These are phyloP conservation scores for Nyleta sp. DNA, from an alignment of 2,888 invertebrate species.

Conservation along the genomic window DNA sequence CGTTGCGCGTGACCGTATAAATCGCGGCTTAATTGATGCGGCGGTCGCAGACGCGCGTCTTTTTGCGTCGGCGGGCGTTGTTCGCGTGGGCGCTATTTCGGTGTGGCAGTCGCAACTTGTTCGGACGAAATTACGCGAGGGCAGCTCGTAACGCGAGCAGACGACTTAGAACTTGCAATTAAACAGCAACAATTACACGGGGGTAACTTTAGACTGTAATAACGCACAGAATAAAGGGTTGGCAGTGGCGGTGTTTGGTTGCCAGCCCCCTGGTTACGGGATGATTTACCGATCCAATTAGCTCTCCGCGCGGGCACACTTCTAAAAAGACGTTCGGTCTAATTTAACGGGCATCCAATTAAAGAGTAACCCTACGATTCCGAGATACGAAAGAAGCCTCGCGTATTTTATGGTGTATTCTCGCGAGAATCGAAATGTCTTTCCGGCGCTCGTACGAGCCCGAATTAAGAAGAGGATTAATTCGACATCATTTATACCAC, in stretches of 20 bases:
- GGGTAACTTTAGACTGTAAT: constrained; percentile 83
- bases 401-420: constrained; percentile 65
- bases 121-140: constrained; percentile 69
- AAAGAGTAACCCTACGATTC: constrained; percentile 76
- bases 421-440: constrained; percentile 65
- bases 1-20: constrained; percentile 33
- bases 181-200: constrained; percentile 83
- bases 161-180: constrained; percentile 82
- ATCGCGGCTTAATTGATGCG: constrained; percentile 55
- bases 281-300: constrained; percentile 83
- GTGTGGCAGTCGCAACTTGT: constrained; percentile 63
- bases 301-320: constrained; percentile 76
- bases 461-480: constrained; percentile 60
- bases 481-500: constrained; percentile 58
- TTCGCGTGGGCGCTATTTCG: constrained; percentile 61
- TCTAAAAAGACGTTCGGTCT: constrained; percentile 82
- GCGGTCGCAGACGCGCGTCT: constrained; percentile 36
- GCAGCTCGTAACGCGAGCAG: constrained; percentile 71
- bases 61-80: constrained; percentile 46
- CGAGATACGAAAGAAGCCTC: constrained; percentile 66
- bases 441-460: constrained; percentile 47
- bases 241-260: constrained; percentile 76
- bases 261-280: constrained; percentile 80
- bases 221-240: constrained; percentile 82
- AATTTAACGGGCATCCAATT: constrained; percentile 82